Evolutionary conservation across 2,888 invertebrate species (phyloP).

Genomic region (Luperina nickerlii): DNA sequence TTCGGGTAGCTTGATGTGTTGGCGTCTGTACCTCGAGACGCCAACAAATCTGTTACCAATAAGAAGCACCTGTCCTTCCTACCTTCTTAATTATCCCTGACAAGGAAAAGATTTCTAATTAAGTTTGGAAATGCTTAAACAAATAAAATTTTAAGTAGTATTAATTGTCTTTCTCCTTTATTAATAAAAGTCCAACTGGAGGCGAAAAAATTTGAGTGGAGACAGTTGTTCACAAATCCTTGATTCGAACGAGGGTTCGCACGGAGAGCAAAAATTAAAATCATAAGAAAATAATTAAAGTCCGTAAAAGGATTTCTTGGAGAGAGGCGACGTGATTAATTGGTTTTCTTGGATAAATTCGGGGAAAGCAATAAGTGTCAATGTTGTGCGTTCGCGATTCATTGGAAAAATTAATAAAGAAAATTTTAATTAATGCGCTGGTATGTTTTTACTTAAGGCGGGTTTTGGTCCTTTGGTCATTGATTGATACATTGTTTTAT

Average conservation of each 20-base stretch:
- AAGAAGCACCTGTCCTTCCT: constrained; percentile 23
- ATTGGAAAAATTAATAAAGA: constrained; percentile 83
- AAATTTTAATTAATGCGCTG: constrained; percentile 78
- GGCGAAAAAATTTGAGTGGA: constrained; percentile 83
- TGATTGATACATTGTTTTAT: background rate
- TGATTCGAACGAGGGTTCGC: constrained; percentile 71
- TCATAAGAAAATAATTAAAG: constrained; percentile 91
- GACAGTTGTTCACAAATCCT: constrained; percentile 80
- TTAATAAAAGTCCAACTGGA: constrained; percentile 87
- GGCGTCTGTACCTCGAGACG: background rate
- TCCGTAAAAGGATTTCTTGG: constrained; percentile 90
- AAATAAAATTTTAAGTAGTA: constrained; percentile 88
- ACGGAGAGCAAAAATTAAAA: constrained; percentile 86
- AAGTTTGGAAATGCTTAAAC: constrained; percentile 86
- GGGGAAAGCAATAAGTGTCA: constrained; percentile 89
- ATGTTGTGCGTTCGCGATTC: constrained; percentile 84
- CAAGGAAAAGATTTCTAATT: constrained; percentile 81
- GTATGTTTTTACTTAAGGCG: constrained; percentile 45
- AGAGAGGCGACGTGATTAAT: constrained; percentile 89
- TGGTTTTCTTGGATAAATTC: constrained; percentile 85
- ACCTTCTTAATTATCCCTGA: constrained; percentile 55
- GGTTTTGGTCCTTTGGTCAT: constrained; percentile 29
- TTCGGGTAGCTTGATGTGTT: too few relatives aligned
- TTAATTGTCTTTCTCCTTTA: constrained; percentile 89
- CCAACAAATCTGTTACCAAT: background rate